Conservation (phyloP, 2,888 invertebrate species). For the Macrophya alboannulata region DNA sequence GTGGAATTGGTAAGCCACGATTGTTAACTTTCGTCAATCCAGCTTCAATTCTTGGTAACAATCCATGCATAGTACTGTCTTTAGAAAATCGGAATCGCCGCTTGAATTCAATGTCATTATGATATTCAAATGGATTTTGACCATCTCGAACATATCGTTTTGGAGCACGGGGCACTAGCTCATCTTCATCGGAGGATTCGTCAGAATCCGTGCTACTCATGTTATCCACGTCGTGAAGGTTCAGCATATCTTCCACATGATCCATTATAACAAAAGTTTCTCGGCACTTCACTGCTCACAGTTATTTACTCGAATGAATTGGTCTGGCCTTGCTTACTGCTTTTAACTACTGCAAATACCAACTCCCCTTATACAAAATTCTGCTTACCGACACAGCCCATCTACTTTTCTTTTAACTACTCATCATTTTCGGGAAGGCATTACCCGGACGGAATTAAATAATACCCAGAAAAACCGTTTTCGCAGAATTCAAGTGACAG, state of each 20-base stretch:
- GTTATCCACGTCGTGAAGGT: background rate
- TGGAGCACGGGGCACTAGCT: conserved; percentile 32
- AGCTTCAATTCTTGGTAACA: conserved; percentile 55
- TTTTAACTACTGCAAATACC: background rate
- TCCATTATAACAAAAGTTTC: background rate
- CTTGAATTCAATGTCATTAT: conserved; percentile 56
- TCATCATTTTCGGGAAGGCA: background rate
- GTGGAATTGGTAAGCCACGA: conserved; percentile 62
- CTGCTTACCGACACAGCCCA: background rate
- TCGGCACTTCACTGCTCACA: background rate
- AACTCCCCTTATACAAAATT: background rate
- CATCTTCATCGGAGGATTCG: background rate
- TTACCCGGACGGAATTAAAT: too few relatives aligned
- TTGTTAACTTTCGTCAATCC: conserved; percentile 54
- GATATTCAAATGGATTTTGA: conserved; percentile 55
- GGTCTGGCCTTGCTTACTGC: background rate
- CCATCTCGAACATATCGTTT: conserved; percentile 58
- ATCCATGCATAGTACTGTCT: conserved; percentile 48
- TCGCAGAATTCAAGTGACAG: too few relatives aligned
- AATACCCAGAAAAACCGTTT: too few relatives aligned
- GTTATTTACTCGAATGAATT: background rate
- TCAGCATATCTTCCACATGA: background rate
- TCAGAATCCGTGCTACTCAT: background rate
- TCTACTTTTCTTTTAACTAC: background rate
- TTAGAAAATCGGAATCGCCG: conserved; percentile 57